phyloP scores from a whole-genome alignment of 2,113 vertebrate genomes.

The Arizona elegans region DNA sequence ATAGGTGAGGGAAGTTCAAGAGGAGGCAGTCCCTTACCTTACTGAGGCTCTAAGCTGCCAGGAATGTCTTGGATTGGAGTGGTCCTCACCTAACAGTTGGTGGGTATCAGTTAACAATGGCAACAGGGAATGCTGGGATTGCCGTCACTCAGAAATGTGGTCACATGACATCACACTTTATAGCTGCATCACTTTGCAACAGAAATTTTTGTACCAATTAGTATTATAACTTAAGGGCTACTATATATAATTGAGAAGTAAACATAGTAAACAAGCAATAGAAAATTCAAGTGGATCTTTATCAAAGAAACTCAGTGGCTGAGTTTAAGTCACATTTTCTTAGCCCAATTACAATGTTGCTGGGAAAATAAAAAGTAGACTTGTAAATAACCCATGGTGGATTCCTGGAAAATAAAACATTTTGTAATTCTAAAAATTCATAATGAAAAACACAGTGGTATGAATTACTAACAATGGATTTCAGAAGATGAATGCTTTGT shows the following conservation, averaged over 20 bases:
- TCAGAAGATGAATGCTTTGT: not conserved
- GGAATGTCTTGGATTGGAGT: not conserved
- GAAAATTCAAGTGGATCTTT: not conserved
- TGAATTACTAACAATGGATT: not conserved
- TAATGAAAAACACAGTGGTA: not conserved
- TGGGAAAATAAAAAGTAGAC: not conserved
- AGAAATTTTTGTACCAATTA: not conserved
- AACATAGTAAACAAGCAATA: not conserved
- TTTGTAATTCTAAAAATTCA: not conserved
- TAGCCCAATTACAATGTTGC: not conserved
- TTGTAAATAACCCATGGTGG: not conserved
- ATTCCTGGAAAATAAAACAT: not conserved
- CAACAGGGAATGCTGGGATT: not conserved
- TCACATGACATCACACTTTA: not conserved
- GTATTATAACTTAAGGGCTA: not conserved
- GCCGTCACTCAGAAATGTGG: not conserved
- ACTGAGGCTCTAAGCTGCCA: not conserved
- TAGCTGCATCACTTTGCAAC: not conserved
- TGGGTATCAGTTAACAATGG: not conserved
- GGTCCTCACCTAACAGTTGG: not conserved
- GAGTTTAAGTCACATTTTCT: not conserved
- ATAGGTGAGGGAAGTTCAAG: not conserved
- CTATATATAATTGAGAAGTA: not conserved
- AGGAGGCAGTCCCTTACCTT: not conserved
- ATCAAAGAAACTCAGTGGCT: not conserved